A percentile compares a stretch with the other conserved stretches of the same genome.
phyloP scores from a whole-genome alignment of 2,797 vertebrate species.

The Poecilia picta region DNA sequence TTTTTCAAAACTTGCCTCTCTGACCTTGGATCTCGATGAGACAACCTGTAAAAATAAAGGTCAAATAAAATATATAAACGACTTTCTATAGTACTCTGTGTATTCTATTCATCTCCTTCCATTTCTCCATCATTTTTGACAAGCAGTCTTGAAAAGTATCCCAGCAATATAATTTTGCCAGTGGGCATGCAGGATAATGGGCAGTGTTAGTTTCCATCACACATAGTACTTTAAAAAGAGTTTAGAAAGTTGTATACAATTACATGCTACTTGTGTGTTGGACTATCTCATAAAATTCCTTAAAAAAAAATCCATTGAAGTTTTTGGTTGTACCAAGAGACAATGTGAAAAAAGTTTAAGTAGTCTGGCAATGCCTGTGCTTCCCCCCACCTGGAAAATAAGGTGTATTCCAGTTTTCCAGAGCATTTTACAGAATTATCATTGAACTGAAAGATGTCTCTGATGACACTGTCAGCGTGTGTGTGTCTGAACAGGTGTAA shows the following conservation, averaged over 20 bases:
- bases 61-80: too few species aligned
- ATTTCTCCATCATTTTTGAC: not conserved
- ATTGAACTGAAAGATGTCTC: not conserved
- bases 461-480: not conserved
- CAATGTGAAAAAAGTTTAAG: not conserved
- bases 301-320: not conserved
- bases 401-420: not conserved
- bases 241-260: not conserved
- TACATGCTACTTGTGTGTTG: not conserved
- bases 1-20: too few species aligned
- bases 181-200: not conserved
- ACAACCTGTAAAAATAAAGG: too few species aligned
- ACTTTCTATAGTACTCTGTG: not conserved
- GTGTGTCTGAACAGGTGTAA: conserved; percentile 6
- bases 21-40: too few species aligned
- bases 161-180: not conserved
- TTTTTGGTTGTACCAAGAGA: not conserved
- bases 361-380: not conserved
- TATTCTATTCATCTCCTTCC: not conserved
- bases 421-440: not conserved
- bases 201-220: not conserved
- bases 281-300: not conserved
- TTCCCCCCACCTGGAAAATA: not conserved
- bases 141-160: not conserved
- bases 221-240: not conserved